phyloP scores from a whole-genome alignment of 2,797 vertebrate species.

The Centropyge bicolor region DNA sequence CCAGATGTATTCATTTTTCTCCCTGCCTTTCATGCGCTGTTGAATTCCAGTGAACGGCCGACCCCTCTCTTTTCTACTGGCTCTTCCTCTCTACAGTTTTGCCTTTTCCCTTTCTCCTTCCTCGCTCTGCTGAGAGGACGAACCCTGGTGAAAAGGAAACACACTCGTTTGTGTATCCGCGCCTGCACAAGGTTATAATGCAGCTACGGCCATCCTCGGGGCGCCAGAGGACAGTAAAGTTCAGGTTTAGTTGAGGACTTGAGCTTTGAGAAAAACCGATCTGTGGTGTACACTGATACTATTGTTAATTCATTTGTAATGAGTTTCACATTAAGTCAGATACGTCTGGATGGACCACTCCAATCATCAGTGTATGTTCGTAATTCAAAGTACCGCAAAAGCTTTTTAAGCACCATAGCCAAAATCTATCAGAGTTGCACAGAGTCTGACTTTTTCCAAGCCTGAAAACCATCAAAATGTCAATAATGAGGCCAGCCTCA shows the following conservation, averaged over 20 bases:
- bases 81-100: conserved; percentile 58
- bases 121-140: conserved; percentile 53
- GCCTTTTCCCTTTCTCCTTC: conserved; percentile 47
- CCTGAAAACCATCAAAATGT: conserved; percentile 60
- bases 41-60: conserved; percentile 63
- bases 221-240: conserved; percentile 41
- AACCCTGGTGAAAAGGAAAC: conserved; percentile 61
- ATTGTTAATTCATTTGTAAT: conserved; percentile 16
- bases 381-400: conserved; percentile 14
- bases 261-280: conserved; percentile 7
- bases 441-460: conserved; percentile 45
- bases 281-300: not conserved
- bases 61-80: conserved; percentile 61
- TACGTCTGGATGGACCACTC: not conserved
- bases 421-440: conserved; percentile 29
- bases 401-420: conserved; percentile 18
- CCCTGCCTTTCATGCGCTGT: conserved; percentile 66
- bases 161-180: conserved; percentile 42
- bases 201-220: conserved; percentile 19
- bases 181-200: conserved; percentile 38
- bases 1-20: conserved; percentile 74
- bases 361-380: not conserved
- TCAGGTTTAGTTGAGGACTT: conserved; percentile 32
- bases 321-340: conserved; percentile 21
- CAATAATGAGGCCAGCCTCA: conserved; percentile 59